Percentiles rank a stretch among this genome's conserved stretches.
Conservation (phyloP, 2,888 invertebrate species). For the Trachelus tabidus region DNA sequence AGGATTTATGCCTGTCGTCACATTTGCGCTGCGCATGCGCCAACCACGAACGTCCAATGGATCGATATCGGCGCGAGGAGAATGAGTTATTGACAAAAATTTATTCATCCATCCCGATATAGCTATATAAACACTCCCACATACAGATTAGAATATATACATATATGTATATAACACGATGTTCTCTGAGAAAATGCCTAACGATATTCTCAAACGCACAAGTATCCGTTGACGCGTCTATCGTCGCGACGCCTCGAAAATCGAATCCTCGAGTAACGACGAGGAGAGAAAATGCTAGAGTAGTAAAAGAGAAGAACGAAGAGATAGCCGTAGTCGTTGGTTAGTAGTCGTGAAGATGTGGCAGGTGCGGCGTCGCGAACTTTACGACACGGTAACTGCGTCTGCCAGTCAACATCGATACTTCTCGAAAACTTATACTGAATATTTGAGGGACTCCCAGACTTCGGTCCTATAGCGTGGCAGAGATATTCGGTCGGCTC, state of each 20-base stretch:
- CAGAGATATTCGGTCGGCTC: neutral
- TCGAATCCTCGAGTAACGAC: neutral
- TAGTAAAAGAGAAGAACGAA: neutral
- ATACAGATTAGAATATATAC: neutral
- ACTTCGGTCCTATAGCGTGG: neutral
- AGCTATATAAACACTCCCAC: neutral
- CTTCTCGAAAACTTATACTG: neutral
- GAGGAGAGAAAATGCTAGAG: neutral
- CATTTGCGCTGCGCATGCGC: neutral
- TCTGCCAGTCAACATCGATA: neutral
- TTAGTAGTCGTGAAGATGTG: neutral
- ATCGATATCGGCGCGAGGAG: neutral
- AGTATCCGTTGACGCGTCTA: neutral
- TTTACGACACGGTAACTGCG: slow-evolving; percentile 28
- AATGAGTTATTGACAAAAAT: neutral
- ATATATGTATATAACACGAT: too few species aligned
- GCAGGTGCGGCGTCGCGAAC: slow-evolving; percentile 10
- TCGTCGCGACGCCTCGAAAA: neutral
- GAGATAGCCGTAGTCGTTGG: neutral
- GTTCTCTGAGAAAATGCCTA: neutral
- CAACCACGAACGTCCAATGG: neutral
- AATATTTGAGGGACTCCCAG: neutral
- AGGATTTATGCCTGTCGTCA: slow-evolving; percentile 5
- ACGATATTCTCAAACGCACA: neutral
- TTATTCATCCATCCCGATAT: neutral